These are phyloP conservation scores for Chrysolina oricalcia DNA, from an alignment of 2,888 invertebrate genomes.

Conservation along the genomic window DNA sequence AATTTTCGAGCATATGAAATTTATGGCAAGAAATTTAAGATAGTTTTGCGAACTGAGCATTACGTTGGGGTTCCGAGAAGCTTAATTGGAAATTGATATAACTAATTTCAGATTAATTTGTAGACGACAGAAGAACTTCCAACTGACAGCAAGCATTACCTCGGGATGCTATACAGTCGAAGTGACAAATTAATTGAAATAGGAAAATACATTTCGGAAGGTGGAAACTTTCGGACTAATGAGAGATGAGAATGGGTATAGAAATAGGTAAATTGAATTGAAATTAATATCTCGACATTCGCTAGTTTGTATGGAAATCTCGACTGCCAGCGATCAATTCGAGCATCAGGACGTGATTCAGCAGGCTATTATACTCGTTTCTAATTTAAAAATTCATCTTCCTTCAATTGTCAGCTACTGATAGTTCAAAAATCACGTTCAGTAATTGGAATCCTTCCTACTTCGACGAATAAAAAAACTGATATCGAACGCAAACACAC, in stretches of 20 bases:
- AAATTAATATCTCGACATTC: not conserved
- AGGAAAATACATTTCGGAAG: slow-evolving; percentile 13
- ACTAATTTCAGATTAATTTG: slow-evolving; percentile 21
- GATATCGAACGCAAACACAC: too few relatives aligned
- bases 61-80: slow-evolving; percentile 9
- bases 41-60: slow-evolving; percentile 15
- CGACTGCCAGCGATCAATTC: not conserved
- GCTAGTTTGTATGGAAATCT: slow-evolving; percentile 1
- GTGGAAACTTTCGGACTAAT: slow-evolving; percentile 18
- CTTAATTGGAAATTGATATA: slow-evolving; percentile 24
- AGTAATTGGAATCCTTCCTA: too few relatives aligned
- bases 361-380: not conserved
- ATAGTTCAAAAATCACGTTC: too few relatives aligned
- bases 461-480: too few relatives aligned
- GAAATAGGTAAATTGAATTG: not conserved
- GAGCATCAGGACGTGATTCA: not conserved
- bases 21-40: slow-evolving; percentile 79
- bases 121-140: slow-evolving; percentile 21
- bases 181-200: slow-evolving; percentile 22
- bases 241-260: slow-evolving; percentile 14
- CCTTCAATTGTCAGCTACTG: too few relatives aligned
- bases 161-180: not conserved
- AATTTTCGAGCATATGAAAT: slow-evolving; percentile 87
- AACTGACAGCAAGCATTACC: slow-evolving; percentile 21
- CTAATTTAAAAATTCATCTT: not conserved